phyloP scores from a whole-genome alignment of 2,797 vertebrate species.

The Microcaecilia unicolor region DNA sequence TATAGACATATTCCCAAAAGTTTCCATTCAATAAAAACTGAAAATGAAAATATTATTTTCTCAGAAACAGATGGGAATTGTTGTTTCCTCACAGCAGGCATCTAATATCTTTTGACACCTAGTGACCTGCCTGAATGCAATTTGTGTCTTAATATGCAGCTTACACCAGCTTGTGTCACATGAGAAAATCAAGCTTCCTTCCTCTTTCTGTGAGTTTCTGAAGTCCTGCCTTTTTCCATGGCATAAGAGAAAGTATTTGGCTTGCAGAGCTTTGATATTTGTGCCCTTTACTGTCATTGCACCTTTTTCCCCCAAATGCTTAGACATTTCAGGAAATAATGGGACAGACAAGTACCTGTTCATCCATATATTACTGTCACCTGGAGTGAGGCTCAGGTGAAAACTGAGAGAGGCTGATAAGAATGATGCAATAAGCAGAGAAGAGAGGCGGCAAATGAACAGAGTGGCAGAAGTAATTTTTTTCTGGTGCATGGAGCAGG shows the following conservation, averaged over 20 bases:
- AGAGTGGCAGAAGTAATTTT: constrained; percentile 75
- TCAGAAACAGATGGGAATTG: constrained; percentile 94
- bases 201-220: constrained; percentile 27
- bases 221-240: constrained; percentile 46
- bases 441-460: constrained; percentile 70
- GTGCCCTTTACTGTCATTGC: constrained; percentile 65
- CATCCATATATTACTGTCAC: constrained; percentile 74
- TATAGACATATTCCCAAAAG: constrained; percentile 89
- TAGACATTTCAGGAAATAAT: constrained; percentile 65
- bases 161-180: constrained; percentile 76
- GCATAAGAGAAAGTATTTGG: constrained; percentile 52
- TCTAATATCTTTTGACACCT: constrained; percentile 96
- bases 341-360: constrained; percentile 73
- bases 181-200: constrained; percentile 60
- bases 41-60: constrained; percentile 99
- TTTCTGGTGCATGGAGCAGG: constrained; percentile 62
- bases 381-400: constrained; percentile 71
- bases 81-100: constrained; percentile 93
- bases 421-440: constrained; percentile 62
- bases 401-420: constrained; percentile 66
- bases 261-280: constrained; percentile 43
- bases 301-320: constrained; percentile 48
- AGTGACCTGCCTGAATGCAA: constrained; percentile 94
- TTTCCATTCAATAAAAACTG: constrained; percentile 96
- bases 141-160: constrained; percentile 99